phyloP scores from a whole-genome alignment of 2,888 invertebrate genomes.

The Dolichomitus sp. region DNA sequence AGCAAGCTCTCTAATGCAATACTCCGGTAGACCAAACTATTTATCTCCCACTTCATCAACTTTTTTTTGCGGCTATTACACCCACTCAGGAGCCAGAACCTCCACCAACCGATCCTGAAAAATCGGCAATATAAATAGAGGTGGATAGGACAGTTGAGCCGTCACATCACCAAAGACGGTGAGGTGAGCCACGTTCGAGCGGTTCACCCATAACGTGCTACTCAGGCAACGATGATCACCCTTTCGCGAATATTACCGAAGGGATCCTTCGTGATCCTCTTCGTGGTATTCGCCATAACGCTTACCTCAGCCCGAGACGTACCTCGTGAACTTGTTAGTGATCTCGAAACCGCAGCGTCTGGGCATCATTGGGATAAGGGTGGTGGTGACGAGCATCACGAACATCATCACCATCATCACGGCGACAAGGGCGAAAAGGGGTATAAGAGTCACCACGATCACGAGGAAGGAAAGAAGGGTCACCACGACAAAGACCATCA shows the following conservation, averaged over 20 bases:
- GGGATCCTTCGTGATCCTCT: constrained; percentile 48
- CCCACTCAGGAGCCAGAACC: constrained; percentile 26
- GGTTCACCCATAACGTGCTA: constrained; percentile 22
- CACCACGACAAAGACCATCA: constrained; percentile 91
- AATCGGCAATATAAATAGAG: constrained; percentile 61
- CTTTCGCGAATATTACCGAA: constrained; percentile 46
- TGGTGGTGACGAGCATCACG: constrained; percentile 90
- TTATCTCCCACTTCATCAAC: constrained; percentile 54
- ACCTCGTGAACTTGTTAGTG: constrained; percentile 86
- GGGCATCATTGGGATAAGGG: constrained; percentile 89
- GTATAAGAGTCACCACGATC: constrained; percentile 90
- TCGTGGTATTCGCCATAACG: constrained; percentile 36
- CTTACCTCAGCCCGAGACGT: constrained; percentile 85
- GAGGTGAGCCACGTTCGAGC: constrained; percentile 43
- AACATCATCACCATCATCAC: constrained; percentile 89
- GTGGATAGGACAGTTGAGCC: constrained; percentile 19
- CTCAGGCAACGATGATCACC: constrained; percentile 50
- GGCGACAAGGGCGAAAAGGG: constrained; percentile 92
- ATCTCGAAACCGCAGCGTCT: constrained; percentile 87
- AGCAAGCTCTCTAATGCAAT: constrained; percentile 73
- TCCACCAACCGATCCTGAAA: constrained; percentile 29
- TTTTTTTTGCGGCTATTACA: constrained; percentile 36
- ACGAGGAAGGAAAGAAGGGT: constrained; percentile 91
- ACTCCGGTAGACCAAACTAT: constrained; percentile 67
- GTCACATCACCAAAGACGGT: constrained; percentile 52